Base-by-base conservation (phyloP, 1,140 invertebrate species). In the Varroa destructor region DNA sequence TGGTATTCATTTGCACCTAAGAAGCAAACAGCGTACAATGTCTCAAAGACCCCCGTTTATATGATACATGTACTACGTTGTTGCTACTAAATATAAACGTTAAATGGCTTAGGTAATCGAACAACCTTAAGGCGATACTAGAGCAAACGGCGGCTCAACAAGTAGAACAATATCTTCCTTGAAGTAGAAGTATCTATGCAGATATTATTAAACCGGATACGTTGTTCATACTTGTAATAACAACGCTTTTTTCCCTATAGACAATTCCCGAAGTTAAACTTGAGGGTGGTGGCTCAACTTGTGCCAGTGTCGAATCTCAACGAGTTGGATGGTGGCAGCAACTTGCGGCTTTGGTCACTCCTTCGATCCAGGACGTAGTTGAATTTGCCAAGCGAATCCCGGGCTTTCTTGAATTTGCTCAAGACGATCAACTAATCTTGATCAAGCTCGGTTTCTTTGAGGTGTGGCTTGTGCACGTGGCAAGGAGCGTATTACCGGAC, bases 391-490 rank as follows among this genome's bases (percentile, higher is more conserved):
- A 95, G 81, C 83, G 88, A 76, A 86, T 93, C 73, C 91, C 91
- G 55, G 89, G 90, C 74, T 96, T 96, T 81, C 85, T 86, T 76
- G 86, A 87, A 70, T 83, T 95, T 71, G 86, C 87, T 37, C 91
- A 94, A 81, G 91, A 94, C 76, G 91, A 94, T 81, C 92, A 96
- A 80, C 83, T 96, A 71, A 93, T 93, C 75, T 84, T 96, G 56
- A 93, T 95, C 76, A 95, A 97, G 83, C 85, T 90, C 76, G 93
- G 92, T 54, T 97, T 97, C 83, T 94, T 97, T 80, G 93, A 97
- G 81, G 86, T 97, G 70, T 97, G 94, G 93, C 82, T 96, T 71
- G 87, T 88, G 70, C 87, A 93, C 75, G 87, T 91, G 71, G 84
- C 90, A 0, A 85, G 88, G 70, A 85, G 93, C 80, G 88, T 91